phyloP scores from a whole-genome alignment of 1,140 invertebrate species.

The Apis laboriosa region DNA sequence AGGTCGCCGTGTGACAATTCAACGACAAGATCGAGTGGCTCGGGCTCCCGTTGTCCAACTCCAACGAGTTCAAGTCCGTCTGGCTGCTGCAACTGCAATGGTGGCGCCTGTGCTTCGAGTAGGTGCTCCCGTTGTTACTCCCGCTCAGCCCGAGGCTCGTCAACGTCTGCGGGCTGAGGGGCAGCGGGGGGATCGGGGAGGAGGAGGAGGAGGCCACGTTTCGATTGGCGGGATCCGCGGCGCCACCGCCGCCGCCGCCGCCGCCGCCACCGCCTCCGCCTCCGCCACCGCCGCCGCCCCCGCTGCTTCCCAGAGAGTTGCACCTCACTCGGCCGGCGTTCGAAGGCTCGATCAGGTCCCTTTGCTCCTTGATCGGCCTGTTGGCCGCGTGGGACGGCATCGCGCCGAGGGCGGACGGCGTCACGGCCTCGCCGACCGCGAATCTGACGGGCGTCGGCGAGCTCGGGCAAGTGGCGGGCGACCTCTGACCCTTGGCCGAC shows the following conservation, averaged over 20 bases:
- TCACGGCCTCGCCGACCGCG: conserved; percentile 85
- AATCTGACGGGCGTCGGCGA: conserved; percentile 83
- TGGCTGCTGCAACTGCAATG: conserved; percentile 88
- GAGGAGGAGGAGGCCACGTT: conserved; percentile 66
- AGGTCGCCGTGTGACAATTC: conserved; percentile 60
- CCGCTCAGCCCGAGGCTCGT: conserved; percentile 83
- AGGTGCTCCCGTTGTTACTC: conserved; percentile 52
- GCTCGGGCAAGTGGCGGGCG: conserved; percentile 74
- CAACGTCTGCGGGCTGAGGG: conserved; percentile 84
- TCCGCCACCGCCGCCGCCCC: too few relatives aligned
- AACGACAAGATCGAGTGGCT: conserved; percentile 72
- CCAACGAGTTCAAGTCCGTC: conserved; percentile 83
- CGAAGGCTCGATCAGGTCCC: conserved; percentile 35
- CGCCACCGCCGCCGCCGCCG: conserved; percentile 41
- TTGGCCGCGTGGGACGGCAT: conserved; percentile 25
- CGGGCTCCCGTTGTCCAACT: conserved; percentile 69
- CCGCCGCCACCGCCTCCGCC: too few relatives aligned
- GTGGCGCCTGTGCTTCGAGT: conserved; percentile 70
- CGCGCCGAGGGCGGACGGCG: conserved; percentile 70
- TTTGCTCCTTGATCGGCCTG: conserved; percentile 51
- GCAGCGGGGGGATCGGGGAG: conserved; percentile 78
- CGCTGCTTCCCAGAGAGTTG: conserved; percentile 78
- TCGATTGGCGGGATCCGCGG: conserved; percentile 53
- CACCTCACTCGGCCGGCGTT: conserved; percentile 72
- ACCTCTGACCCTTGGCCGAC: conserved; percentile 58